Conservation (phyloP, 2,888 invertebrate species). For the Cosmia pyralina region DNA sequence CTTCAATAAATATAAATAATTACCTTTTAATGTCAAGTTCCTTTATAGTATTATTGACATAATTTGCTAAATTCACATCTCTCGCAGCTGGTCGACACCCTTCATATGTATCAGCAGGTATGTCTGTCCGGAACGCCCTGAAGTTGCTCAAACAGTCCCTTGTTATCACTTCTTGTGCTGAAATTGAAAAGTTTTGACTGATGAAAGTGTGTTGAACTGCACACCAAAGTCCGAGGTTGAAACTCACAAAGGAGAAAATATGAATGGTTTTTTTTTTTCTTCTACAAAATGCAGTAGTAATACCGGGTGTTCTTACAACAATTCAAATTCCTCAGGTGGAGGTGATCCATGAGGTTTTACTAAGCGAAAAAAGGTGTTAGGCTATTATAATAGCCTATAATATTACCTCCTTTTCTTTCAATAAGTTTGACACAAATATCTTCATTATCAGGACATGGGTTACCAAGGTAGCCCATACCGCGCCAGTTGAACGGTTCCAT, state of each 20-base stretch:
- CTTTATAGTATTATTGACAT: constrained; percentile 96
- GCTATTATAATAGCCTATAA: no score
- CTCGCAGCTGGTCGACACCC: constrained; percentile 95
- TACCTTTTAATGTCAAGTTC: constrained; percentile 96
- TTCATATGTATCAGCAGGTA: constrained; percentile 97
- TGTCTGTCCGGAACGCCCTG: constrained; percentile 94
- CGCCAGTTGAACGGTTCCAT: constrained; percentile 96
- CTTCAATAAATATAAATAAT: neutral
- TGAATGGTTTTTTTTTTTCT: neutral
- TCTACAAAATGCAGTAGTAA: neutral
- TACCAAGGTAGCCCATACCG: constrained; percentile 93
- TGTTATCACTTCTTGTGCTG: constrained; percentile 95
- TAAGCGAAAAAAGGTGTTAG: neutral
- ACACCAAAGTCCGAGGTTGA: neutral
- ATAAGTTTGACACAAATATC: constrained; percentile 97
- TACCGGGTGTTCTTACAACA: neutral
- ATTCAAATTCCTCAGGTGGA: neutral
- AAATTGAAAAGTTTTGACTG: constrained; percentile 36
- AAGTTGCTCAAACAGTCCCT: constrained; percentile 96
- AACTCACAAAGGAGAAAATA: neutral
- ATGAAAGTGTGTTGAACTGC: neutral
- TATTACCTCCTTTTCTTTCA: constrained; percentile 95
- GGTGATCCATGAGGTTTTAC: neutral
- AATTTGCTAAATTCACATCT: constrained; percentile 95
- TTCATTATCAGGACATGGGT: constrained; percentile 94